Base-by-base conservation (phyloP, 1,140 invertebrate genomes). In the Eupeodes corollae region DNA sequence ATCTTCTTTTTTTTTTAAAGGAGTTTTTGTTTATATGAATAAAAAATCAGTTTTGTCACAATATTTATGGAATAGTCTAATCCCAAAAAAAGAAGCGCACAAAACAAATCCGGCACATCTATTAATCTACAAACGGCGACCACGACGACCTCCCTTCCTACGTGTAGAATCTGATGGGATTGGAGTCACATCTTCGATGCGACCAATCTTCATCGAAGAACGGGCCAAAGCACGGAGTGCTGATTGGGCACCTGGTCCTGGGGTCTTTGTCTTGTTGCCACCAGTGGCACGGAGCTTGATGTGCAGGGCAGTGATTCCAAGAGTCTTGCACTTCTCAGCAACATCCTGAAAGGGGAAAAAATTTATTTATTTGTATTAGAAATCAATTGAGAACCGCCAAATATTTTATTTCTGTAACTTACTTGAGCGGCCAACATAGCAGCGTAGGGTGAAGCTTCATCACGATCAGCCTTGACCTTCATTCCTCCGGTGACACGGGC, bases 391-490 rank as follows among this genome's bases (percentile, higher is more conserved):
- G 26, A 12, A 31, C 41, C 15, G 42, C 8, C 26, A 34, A 16
- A 31, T 21, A 47, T 47, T 19, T 43, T 39, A 31, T 45, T 10
- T 13, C 9, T 30, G 3, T 0, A 41, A 67, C 53, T 67, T 73
- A 89, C 87, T 77, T 99, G 96, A 54, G 96, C 95, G 67, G 97
- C 97, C 75, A 99, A 95, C 96, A 99, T 99, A 84, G 96, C 96
- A 68, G 96, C 97, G 66, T 99, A 99, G 13, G 97, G 97, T 26
- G 95, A 98, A 57, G 95, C 91, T 75, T 99, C 97, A 76, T 99
- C 97, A 79, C 97, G 83, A 76, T 99, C 97, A 62, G 96, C 96
- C 73, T 99, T 99, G 0, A 99, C 97, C 77, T 99, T 99, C 97
- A 99, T 99, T 49, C 97, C 97, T 70, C 97, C 97, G 62, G 97